These are phyloP conservation scores for Acipenser transmontanus DNA, from an alignment of 2,797 vertebrate species.

Conservation along the genomic window DNA sequence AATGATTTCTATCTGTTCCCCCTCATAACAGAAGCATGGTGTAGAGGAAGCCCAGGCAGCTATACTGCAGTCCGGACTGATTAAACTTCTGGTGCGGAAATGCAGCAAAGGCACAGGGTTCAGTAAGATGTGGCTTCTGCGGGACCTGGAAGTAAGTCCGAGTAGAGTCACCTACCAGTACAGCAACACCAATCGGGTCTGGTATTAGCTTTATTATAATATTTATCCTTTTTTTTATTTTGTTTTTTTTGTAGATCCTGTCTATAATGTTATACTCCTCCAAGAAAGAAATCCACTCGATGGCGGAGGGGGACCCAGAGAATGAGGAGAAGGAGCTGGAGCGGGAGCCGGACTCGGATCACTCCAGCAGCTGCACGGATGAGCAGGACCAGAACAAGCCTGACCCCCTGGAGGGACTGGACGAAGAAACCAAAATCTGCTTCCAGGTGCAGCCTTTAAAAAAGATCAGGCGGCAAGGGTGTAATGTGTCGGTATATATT, in stretches of 20 bases:
- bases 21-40: constrained; percentile 66
- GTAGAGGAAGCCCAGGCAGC: constrained; percentile 75
- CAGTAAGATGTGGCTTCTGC: constrained; percentile 93
- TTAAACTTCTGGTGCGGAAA: constrained; percentile 88
- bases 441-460: constrained; percentile 69
- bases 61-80: constrained; percentile 79
- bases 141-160: constrained; percentile 75
- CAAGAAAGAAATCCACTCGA: constrained; percentile 80
- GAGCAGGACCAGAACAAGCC: constrained; percentile 70
- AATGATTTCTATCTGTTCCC: background rate
- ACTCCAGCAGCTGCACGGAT: constrained; percentile 58
- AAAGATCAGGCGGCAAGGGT: too few species aligned
- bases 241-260: constrained; percentile 59
- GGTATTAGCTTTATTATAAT: background rate
- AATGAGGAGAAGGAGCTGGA: constrained; percentile 69
- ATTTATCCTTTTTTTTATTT: constrained; percentile 5
- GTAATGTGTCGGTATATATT: too few species aligned
- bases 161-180: too few species aligned
- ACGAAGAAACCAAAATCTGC: constrained; percentile 92
- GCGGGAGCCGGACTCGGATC: constrained; percentile 71
- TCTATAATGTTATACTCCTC: constrained; percentile 97
- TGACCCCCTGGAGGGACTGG: constrained; percentile 86
- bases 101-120: constrained; percentile 96
- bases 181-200: background rate
- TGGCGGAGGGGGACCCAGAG: constrained; percentile 68